Evolutionary conservation across 2,113 vertebrate genomes (phyloP), one percentile per base, ranked within the genome.

Genomic region (Anhinga rufa): DNA sequence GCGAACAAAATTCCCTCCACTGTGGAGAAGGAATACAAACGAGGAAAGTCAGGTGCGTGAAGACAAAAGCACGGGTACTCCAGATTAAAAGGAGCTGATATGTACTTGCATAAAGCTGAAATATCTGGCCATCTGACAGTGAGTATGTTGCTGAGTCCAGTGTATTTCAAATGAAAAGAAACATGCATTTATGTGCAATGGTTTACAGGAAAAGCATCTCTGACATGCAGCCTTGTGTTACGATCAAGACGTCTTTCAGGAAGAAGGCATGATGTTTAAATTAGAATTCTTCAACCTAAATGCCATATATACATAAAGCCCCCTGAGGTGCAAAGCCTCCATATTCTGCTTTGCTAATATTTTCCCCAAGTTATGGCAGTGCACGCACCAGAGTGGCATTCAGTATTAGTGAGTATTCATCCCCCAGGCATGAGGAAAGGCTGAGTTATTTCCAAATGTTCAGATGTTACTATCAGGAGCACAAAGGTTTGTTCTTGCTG

Each of bases 11-110:
- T 94, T 97, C 98, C 80, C 98, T 98, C 52, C 98, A 97, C 87
- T 99, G 99, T 81, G 99, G 99, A 77, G 98, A 98, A 97, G 99
- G 99, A 97, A 99, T 98, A 48, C 99, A 99, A 95, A 99, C 98
- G 62, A 99, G 99, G 94, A 98, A 98, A 98, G 98, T 99, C 98
- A 99, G 99, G 99, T 99, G 95, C 76, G 98, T 98, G 74, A 75
- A 93, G 92, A 91, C 46, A 91, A 95, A 94, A 90, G 80, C 40
- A 38, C 82, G 60, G 66, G 90, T 72, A 70, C 38, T 93, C 68
- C 49, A 44, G 48, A 51, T 70, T 40, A 32, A 68, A 83, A 84
- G 72, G n/a, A 86, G 54, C 32, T 78, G 44, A 9, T 12, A 10
- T 7, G 4, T 54, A 46, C 85, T 82, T 78, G 58, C 68, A 72